These are phyloP conservation scores for Trileptium ribeirensis DNA, from an alignment of 2,888 invertebrate species.

Conservation along the genomic window DNA sequence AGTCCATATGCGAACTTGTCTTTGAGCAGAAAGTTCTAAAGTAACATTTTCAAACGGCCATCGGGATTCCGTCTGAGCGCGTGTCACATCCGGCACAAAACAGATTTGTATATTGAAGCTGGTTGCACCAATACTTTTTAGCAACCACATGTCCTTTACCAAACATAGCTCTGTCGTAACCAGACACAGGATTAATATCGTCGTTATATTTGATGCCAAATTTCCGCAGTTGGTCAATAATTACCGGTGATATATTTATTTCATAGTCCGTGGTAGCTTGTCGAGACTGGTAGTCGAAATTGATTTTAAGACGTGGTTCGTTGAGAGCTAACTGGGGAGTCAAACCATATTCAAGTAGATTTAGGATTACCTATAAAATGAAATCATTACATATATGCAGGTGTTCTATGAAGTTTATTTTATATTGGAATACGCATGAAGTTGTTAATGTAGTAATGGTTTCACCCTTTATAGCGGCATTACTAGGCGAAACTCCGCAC, in stretches of 20 bases:
- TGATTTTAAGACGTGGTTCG: not conserved
- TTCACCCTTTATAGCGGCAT: no score
- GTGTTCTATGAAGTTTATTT: no score
- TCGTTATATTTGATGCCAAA: conserved; percentile 43
- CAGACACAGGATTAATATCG: conserved; percentile 37
- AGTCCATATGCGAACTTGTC: no score
- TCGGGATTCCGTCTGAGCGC: conserved; percentile 44
- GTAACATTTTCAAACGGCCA: not conserved
- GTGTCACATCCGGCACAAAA: conserved; percentile 51
- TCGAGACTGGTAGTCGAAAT: conserved; percentile 7
- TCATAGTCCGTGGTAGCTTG: conserved; percentile 39
- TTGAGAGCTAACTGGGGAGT: conserved; percentile 20
- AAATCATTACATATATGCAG: no score
- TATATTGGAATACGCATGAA: no score
- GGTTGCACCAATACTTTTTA: conserved; percentile 33
- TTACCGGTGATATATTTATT: conserved; percentile 43
- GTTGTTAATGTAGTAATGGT: no score
- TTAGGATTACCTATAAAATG: conserved; percentile 17
- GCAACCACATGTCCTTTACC: conserved; percentile 50
- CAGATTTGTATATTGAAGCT: conserved; percentile 22
- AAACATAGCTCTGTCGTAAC: conserved; percentile 41
- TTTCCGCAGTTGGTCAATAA: conserved; percentile 36
- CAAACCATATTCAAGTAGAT: conserved; percentile 8
- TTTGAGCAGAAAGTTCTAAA: no score
- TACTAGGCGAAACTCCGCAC: no score